phyloP scores from a whole-genome alignment of 2,888 invertebrate genomes.

The Acrobasis repandana region DNA sequence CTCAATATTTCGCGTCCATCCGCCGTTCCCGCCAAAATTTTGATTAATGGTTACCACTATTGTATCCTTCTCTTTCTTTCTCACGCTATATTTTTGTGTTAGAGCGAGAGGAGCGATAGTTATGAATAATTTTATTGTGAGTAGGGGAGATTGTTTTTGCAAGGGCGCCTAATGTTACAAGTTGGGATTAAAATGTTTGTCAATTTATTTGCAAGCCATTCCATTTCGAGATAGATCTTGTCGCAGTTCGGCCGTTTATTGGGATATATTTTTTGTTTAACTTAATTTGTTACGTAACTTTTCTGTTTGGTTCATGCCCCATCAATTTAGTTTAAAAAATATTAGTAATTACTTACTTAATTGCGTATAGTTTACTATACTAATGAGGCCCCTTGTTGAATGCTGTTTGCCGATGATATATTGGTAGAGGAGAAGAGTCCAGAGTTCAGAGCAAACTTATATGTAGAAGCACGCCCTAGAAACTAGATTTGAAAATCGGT shows the following conservation, averaged over 20 bases:
- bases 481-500: too few species aligned
- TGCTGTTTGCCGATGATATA: too few species aligned
- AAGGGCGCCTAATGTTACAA: conserved; percentile 20
- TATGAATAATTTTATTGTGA: conserved; percentile 49
- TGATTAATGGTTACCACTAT: conserved; percentile 42
- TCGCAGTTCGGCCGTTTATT: neutral
- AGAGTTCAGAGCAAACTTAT: too few species aligned
- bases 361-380: too few species aligned
- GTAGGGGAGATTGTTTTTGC: conserved; percentile 31
- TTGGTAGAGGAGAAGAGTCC: too few species aligned
- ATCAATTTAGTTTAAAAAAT: neutral
- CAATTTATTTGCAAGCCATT: conserved; percentile 18
- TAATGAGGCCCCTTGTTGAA: too few species aligned
- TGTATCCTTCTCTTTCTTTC: conserved; percentile 29
- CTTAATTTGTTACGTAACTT: conserved; percentile 1
- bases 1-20: conserved; percentile 29
- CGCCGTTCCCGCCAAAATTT: conserved; percentile 35
- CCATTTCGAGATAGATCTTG: conserved; percentile 4
- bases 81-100: conserved; percentile 5
- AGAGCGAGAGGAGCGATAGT: conserved; percentile 31
- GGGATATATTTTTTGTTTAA: neutral
- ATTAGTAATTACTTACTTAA: too few species aligned
- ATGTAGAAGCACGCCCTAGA: too few species aligned
- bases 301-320: neutral
- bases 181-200: conserved; percentile 21